Evolutionary conservation across 2,888 invertebrate genomes (phyloP), one percentile per base, ranked within the genome.

Genomic region (Chaetoderma sp.): DNA sequence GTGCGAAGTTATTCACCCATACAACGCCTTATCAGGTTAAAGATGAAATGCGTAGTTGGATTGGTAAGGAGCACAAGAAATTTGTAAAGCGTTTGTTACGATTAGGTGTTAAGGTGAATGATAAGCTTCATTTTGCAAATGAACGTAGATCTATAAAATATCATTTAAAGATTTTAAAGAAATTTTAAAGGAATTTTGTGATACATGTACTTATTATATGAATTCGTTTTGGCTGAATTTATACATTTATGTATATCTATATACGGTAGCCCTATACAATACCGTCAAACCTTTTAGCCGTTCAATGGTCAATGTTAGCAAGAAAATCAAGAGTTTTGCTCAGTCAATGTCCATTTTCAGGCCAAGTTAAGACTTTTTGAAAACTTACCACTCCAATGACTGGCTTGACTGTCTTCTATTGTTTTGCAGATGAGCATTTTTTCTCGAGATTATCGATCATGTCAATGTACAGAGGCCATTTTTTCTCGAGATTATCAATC

Each of bases 11-110:
- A 60, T 91, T 90, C 80, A 90, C 94, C 42, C 94, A 95, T 87
- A 93, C 96, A 63, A 93, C 94, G 45, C 95, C 95, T n/a, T 95
- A 95, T 88, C 95, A 96, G 88, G 91, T 95, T 60, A 89, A 90
- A 71, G 94, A 95, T 83, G 90, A 91, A 67, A 89, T 91, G 30
- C 89, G 95, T 61, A 93, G 93, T 8, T 95, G 94, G 94, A 93
- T 96, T 81, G 91, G 92, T 16, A 90, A 91, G 71, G 95, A 96
- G 86, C 94, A 95, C 85, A 91, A 90, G 76, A 88, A 89, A 0
- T 96, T 96, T 87, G 90, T 91, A 1, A 89, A 90, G 28, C 88
- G 90, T 73, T 88, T 95, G 54, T 88, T 88, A 74, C 89, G 90
- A 74, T 86, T 93, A 1, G 92, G 92, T 49, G 92, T 92, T 2